A percentile compares a stretch with the other conserved stretches of the same genome.
Evolutionary conservation across 2,888 invertebrate genomes (phyloP).

Genomic region (Cryptocephalus primarius): DNA sequence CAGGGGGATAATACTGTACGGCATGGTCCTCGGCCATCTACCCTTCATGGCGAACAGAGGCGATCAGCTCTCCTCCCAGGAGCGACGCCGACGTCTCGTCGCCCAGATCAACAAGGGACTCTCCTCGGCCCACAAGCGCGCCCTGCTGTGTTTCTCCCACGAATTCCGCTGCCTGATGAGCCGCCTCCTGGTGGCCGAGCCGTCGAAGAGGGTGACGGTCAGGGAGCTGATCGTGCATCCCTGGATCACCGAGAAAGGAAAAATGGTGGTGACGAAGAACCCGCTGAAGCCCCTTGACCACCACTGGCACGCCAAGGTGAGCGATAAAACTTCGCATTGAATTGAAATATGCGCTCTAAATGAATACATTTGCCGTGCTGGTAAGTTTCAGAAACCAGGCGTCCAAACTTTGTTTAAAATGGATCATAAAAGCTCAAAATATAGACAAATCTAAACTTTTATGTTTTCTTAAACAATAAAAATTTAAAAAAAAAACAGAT

Average conservation of each 20-base stretch:
- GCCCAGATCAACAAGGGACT: constrained; percentile 57
- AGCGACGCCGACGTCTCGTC: constrained; percentile 49
- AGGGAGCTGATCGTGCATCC: constrained; percentile 47
- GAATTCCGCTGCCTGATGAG: constrained; percentile 41
- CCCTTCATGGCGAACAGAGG: constrained; percentile 46
- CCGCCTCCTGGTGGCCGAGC: constrained; percentile 44
- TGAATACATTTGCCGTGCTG: too few relatives aligned
- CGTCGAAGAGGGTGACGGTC: constrained; percentile 44
- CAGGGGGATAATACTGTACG: constrained; percentile 59
- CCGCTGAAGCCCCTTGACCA: constrained; percentile 36
- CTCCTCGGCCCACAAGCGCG: constrained; percentile 44
- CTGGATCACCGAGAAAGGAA: constrained; percentile 46
- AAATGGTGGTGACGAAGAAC: constrained; percentile 40
- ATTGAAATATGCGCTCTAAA: too few relatives aligned
- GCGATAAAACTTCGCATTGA: too few relatives aligned
- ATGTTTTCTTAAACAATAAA: too few relatives aligned
- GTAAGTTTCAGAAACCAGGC: too few relatives aligned
- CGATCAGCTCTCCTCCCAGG: constrained; percentile 39
- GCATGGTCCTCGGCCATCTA: constrained; percentile 61
- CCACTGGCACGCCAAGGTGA: constrained; percentile 23
- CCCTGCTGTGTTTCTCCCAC: constrained; percentile 38
- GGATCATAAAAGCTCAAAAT: too few relatives aligned
- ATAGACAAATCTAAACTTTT: too few relatives aligned
- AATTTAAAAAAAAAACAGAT: too few relatives aligned
- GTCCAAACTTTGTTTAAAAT: too few relatives aligned